Percentiles rank a stretch among this genome's conserved stretches.
Evolutionary conservation across 2,113 vertebrate genomes (phyloP).

Genomic region (Thamnophis sirtalis): DNA sequence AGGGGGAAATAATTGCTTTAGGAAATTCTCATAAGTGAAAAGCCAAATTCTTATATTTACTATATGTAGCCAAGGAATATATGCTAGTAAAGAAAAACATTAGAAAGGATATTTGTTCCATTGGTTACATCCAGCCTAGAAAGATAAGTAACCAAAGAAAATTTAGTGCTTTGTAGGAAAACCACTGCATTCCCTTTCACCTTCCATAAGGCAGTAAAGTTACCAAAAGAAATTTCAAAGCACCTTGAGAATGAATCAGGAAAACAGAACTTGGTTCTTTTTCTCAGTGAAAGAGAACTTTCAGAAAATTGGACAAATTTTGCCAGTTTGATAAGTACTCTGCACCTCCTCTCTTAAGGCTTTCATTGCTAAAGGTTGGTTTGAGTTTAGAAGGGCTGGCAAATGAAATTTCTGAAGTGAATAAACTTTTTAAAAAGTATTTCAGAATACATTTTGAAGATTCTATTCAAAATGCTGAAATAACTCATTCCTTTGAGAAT

Average conservation of each 20-base stretch:
- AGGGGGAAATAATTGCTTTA: background rate
- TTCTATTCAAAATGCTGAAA: background rate
- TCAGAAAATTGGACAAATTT: background rate
- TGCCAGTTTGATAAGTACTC: background rate
- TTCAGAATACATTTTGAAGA: too few relatives aligned
- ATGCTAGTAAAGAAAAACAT: background rate
- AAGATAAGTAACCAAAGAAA: background rate
- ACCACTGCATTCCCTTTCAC: background rate
- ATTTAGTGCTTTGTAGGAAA: background rate
- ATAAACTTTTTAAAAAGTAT: too few relatives aligned
- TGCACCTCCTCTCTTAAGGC: background rate
- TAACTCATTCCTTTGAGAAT: background rate
- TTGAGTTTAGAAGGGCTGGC: too few relatives aligned
- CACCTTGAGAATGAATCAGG: background rate
- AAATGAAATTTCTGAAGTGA: too few relatives aligned
- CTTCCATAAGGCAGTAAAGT: background rate
- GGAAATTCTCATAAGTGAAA: background rate
- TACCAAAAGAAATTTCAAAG: background rate
- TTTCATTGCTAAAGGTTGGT: background rate
- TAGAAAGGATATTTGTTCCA: background rate
- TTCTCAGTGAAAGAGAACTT: background rate
- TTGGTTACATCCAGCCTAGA: background rate
- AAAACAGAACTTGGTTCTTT: background rate
- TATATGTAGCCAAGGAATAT: background rate
- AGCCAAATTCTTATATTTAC: background rate